Evolutionary conservation across 2,797 vertebrate species (phyloP), one percentile per base, ranked within the genome.

Genomic region (Loris lydekkerianus): DNA sequence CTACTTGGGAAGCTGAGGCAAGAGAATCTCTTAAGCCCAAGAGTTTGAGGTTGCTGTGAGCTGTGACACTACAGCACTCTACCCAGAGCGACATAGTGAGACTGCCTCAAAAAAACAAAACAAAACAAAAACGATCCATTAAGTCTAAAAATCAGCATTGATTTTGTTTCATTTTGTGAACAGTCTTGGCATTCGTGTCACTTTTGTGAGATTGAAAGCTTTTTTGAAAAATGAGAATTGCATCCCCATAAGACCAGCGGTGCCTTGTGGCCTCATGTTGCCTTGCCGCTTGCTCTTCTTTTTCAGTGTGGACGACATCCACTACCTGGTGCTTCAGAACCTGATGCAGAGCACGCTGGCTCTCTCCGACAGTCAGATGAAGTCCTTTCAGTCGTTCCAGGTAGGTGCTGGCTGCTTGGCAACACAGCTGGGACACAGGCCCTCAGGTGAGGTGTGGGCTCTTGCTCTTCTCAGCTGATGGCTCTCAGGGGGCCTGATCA

Each of bases 341-440:
- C 97, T 99, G 97, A 99, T 99, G 98, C 99, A 99, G 98, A 99
- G 99, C 98, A 99, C 99, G 0, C 90, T 99, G 98, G 99, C 99
- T 63, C 99, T 99, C 97, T 99, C 99, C 0, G 99, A 99, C 98
- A 98, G 96, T 90, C 99, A 99, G 98, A 99, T 99, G 99, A 99
- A 99, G 97, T 98, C 98, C 91, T 99, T 98, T 95, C 99, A 99
- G 93, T 99, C 99, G 0, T 99, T 99, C 96, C 99, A 99, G 99
- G 99, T 99, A 97, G 94, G 97, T 84, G 0, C 4, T 0, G 0
- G 40, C 67, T n/a, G 13, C 4, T 1, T 56, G 0, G 72, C 31
- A 2, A 72, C 3, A 1, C 21, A 1, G 21, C 0, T 5, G 3
- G 60, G 76, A 2, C 7, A 13, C 1, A 5, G 49, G 23, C 27